A percentile compares a stretch with the other conserved stretches of the same genome.
Evolutionary conservation across 2,113 vertebrate genomes (phyloP).

Genomic region (Halichoeres trimaculatus): DNA sequence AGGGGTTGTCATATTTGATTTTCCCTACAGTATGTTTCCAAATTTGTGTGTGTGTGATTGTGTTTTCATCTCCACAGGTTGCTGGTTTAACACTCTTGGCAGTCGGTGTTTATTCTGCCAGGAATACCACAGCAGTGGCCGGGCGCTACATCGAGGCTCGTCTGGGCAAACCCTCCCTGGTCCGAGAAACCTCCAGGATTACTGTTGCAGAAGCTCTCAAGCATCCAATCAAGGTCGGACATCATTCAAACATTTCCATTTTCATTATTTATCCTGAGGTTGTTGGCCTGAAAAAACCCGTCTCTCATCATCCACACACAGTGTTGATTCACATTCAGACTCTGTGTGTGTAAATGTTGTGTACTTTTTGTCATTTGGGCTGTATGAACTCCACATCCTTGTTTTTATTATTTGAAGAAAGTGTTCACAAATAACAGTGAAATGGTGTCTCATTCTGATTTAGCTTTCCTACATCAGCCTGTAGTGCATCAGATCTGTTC

Average conservation of each 20-base stretch:
- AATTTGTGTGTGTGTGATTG: neutral
- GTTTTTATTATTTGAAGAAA: neutral
- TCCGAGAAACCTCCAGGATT: constrained; percentile 89
- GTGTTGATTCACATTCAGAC: no score
- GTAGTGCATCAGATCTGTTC: constrained; percentile 9
- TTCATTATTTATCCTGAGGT: neutral
- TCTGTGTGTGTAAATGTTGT: no score
- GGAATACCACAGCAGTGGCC: constrained; percentile 85
- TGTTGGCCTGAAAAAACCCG: constrained; percentile 12
- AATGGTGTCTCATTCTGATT: neutral
- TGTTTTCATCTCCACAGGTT: constrained; percentile 72
- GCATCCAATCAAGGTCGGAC: constrained; percentile 87
- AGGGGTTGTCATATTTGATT: constrained; percentile 5
- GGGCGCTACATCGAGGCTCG: constrained; percentile 88
- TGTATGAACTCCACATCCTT: neutral
- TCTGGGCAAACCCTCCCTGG: constrained; percentile 89
- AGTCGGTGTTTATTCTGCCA: constrained; percentile 88
- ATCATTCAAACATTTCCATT: neutral
- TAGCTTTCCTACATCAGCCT: neutral
- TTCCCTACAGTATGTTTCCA: neutral
- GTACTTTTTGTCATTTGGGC: constrained; percentile 28
- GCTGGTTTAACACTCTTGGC: constrained; percentile 90
- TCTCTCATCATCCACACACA: neutral
- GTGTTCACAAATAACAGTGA: constrained; percentile 1
- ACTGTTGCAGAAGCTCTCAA: constrained; percentile 85